phyloP scores from a whole-genome alignment of 2,113 vertebrate species.

The Gasterosteus aculeatus region DNA sequence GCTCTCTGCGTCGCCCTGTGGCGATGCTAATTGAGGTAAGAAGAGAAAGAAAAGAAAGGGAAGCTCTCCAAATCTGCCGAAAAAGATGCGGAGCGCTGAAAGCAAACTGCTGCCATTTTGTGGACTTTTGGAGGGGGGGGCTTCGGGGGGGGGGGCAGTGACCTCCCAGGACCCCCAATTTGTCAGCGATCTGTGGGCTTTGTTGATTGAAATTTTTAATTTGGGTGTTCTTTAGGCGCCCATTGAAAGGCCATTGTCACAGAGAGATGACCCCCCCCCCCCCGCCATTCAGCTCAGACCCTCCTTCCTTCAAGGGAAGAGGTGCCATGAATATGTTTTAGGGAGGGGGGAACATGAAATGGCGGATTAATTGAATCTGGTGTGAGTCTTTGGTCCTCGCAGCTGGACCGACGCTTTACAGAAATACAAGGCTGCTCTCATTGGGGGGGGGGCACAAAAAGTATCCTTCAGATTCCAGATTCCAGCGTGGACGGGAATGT shows the following conservation, averaged over 20 bases:
- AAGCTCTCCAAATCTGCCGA: conserved; percentile 56
- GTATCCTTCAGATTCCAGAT: conserved; percentile 98
- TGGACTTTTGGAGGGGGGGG: conserved; percentile 35
- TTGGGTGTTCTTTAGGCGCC: conserved; percentile 90
- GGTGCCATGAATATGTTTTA: conserved; percentile 87
- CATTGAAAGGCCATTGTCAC: conserved; percentile 82
- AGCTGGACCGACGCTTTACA: conserved; percentile 90
- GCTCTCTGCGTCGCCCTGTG: conserved; percentile 30
- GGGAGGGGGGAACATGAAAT: conserved; percentile 86
- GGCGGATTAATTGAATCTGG: conserved; percentile 97
- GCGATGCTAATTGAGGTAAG: conserved; percentile 81
- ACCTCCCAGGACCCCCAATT: conserved; percentile 85
- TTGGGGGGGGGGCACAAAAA: conserved; percentile 89
- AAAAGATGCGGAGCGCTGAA: conserved; percentile 81
- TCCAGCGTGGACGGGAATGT: conserved; percentile 90
- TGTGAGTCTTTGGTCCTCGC: conserved; percentile 89
- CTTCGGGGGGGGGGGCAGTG: conserved; percentile 23
- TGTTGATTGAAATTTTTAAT: conserved; percentile 96
- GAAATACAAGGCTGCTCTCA: conserved; percentile 91
- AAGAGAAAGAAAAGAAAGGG: conserved; percentile 35
- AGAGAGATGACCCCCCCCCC: conserved; percentile 87
- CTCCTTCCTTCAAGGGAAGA: conserved; percentile 82
- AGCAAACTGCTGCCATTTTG: conserved; percentile 81
- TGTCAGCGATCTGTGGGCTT: conserved; percentile 89
- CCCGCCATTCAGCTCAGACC: conserved; percentile 83